A percentile compares a stretch with the other conserved stretches of the same genome.
These are phyloP conservation scores for Tenthredo livida DNA, from an alignment of 2,888 invertebrate species.

Conservation along the genomic window DNA sequence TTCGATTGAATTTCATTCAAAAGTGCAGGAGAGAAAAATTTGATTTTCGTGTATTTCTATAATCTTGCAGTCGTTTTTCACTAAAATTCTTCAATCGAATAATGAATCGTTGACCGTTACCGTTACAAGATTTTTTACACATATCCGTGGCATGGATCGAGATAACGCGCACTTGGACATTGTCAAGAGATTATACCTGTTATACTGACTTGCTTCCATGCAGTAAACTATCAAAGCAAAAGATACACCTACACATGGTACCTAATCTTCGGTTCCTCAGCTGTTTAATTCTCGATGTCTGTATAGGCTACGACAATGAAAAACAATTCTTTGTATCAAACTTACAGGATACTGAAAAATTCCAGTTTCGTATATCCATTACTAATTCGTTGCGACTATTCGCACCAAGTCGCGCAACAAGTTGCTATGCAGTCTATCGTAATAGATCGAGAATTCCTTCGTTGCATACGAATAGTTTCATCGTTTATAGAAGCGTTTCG, in stretches of 20 bases:
- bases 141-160: background rate
- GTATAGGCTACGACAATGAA: conserved; percentile 7
- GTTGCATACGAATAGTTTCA: background rate
- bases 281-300: conserved; percentile 49
- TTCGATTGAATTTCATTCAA: background rate
- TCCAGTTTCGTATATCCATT: background rate
- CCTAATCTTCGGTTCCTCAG: conserved; percentile 56
- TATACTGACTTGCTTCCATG: background rate
- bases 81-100: background rate
- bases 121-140: background rate
- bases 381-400: background rate
- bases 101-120: background rate
- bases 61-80: background rate
- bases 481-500: background rate
- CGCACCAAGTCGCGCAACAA: background rate
- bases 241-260: conserved; percentile 40
- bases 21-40: background rate
- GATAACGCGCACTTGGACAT: background rate
- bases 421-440: background rate
- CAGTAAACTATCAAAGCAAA: background rate
- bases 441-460: background rate
- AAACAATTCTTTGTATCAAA: background rate
- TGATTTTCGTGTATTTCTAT: background rate
- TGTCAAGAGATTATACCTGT: background rate
- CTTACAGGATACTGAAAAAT: background rate